A percentile compares a stretch with the other conserved stretches of the same genome.
Evolutionary conservation across 2,888 invertebrate genomes (phyloP).

Genomic region (Gerris lacustris): DNA sequence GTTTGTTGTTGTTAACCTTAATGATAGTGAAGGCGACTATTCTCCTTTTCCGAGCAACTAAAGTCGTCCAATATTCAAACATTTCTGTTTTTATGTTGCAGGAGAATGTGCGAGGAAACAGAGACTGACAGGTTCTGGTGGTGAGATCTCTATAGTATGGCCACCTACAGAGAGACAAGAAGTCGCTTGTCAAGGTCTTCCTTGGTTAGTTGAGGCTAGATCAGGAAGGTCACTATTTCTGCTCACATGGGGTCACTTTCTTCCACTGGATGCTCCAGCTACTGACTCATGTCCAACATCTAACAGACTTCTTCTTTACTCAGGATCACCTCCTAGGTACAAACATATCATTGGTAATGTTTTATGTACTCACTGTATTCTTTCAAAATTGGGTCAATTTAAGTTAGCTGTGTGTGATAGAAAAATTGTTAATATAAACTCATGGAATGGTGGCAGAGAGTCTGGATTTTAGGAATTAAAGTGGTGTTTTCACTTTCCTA

Average conservation of each 20-base stretch:
- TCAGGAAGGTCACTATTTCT: constrained; percentile 69
- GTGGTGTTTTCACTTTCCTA: too few species aligned
- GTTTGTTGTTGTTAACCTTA: too few species aligned
- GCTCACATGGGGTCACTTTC: constrained; percentile 65
- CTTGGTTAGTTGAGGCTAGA: constrained; percentile 68
- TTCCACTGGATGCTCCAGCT: constrained; percentile 48
- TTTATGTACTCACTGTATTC: too few species aligned
- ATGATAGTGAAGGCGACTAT: too few species aligned
- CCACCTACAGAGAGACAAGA: constrained; percentile 49
- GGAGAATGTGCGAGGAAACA: constrained; percentile 51
- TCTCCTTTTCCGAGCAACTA: too few species aligned
- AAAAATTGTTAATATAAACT: too few species aligned
- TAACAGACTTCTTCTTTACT: constrained; percentile 69
- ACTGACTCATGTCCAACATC: constrained; percentile 52
- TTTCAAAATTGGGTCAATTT: too few species aligned
- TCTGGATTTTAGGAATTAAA: too few species aligned
- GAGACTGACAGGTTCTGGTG: constrained; percentile 47
- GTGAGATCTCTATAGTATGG: constrained; percentile 51
- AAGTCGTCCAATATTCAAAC: too few species aligned
- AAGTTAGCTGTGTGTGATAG: too few species aligned
- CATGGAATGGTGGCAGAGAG: too few species aligned
- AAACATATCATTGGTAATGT: background rate
- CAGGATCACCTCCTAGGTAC: constrained; percentile 48
- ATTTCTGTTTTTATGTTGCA: background rate
- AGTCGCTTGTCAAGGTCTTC: constrained; percentile 51